These are phyloP conservation scores for Lutjanus campechanus DNA, from an alignment of 2,797 vertebrate species.

Conservation along the genomic window DNA sequence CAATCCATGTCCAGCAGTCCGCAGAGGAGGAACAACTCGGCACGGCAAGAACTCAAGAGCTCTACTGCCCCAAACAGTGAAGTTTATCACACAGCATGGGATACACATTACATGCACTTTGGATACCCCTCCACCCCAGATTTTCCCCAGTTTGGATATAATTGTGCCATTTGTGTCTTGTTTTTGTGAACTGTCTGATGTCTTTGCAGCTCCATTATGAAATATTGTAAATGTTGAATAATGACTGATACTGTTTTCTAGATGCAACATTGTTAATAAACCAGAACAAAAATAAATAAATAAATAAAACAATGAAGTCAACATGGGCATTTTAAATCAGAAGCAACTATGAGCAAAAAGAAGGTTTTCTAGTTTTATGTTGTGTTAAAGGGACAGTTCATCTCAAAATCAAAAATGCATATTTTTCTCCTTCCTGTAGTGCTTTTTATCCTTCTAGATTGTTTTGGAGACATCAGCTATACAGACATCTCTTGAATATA, in stretches of 20 bases:
- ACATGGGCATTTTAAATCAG: not conserved
- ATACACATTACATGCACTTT: constrained; percentile 56
- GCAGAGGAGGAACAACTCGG: constrained; percentile 81
- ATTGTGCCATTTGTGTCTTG: constrained; percentile 21
- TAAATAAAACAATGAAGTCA: not conserved
- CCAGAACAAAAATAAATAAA: not conserved
- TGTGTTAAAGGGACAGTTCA: not conserved
- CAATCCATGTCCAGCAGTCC: constrained; percentile 73
- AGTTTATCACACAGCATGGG: not conserved
- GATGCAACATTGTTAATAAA: constrained; percentile 38
- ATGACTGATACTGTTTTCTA: constrained; percentile 25
- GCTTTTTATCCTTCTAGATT: too few relatives aligned
- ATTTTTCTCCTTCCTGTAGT: too few relatives aligned
- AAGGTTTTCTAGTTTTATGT: not conserved
- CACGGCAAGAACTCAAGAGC: constrained; percentile 54
- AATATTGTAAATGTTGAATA: constrained; percentile 21
- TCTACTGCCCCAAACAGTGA: constrained; percentile 75
- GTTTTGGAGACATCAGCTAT: too few relatives aligned
- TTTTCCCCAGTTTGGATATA: not conserved
- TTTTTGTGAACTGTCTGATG: constrained; percentile 17
- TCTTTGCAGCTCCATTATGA: constrained; percentile 31
- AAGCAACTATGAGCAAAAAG: not conserved
- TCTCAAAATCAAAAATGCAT: too few relatives aligned
- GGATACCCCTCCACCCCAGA: not conserved
- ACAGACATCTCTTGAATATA: too few relatives aligned